Percentiles rank a stretch among this genome's conserved stretches.
These are phyloP conservation scores for Aegotheles bennettii DNA, from an alignment of 2,113 vertebrate species.

Conservation along the genomic window DNA sequence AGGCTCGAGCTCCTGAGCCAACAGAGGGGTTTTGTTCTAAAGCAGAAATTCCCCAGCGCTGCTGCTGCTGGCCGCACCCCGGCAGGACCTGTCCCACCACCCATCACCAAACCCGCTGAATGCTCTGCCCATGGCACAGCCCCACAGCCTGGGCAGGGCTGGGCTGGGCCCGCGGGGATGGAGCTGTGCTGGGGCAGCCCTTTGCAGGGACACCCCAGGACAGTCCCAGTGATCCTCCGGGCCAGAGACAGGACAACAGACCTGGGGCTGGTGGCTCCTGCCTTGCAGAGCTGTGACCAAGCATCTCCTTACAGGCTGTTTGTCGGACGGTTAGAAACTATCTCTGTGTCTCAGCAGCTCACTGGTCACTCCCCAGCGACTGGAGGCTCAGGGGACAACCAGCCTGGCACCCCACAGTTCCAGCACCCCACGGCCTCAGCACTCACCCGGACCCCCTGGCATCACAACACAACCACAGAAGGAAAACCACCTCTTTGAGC, in stretches of 20 bases:
- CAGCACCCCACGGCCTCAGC: not conserved
- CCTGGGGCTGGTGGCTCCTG: not conserved
- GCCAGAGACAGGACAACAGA: not conserved
- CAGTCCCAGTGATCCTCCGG: too few species aligned
- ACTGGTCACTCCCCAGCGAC: too few species aligned
- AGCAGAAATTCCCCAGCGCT: not conserved
- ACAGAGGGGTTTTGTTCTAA: not conserved
- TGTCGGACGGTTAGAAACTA: rapidly evolving
- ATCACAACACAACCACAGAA: not conserved
- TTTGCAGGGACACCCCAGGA: too few species aligned
- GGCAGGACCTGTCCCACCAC: not conserved
- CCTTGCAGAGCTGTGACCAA: not conserved
- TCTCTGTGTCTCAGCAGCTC: not conserved
- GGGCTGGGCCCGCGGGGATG: not conserved
- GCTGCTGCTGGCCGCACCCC: not conserved
- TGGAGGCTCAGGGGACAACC: not conserved
- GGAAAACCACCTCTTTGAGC: not conserved
- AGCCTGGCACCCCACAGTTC: not conserved
- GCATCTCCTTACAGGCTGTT: not conserved
- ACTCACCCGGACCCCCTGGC: rapidly evolving
- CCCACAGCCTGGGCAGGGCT: not conserved
- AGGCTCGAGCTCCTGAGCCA: not conserved
- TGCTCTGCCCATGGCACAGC: too few species aligned
- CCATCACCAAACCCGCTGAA: not conserved
- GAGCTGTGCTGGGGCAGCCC: not conserved